Evolutionary conservation across 2,888 invertebrate species (phyloP).

Genomic region (Cerastis leucographa): DNA sequence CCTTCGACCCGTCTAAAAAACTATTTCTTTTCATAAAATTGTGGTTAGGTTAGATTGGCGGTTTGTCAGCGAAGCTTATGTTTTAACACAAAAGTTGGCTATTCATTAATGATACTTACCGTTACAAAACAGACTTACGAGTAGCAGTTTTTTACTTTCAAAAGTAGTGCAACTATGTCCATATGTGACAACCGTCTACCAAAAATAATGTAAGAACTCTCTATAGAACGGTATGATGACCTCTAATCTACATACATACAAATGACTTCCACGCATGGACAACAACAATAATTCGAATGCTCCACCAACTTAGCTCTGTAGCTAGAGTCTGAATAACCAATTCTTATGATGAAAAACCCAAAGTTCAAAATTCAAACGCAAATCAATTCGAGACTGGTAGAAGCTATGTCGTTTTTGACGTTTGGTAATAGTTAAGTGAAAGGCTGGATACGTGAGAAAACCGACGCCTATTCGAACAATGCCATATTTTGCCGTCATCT

Average conservation of each 20-base stretch:
- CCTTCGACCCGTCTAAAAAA: not conserved
- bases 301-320: slow-evolving; percentile 68
- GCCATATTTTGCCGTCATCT: slow-evolving; percentile 88
- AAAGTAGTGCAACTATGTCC: slow-evolving; percentile 79
- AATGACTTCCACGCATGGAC: slow-evolving; percentile 88
- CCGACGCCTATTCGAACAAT: slow-evolving; percentile 88
- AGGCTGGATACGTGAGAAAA: slow-evolving; percentile 89
- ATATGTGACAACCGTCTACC: slow-evolving; percentile 79
- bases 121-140: slow-evolving; percentile 64
- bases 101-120: slow-evolving; percentile 37
- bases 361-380: slow-evolving; percentile 69
- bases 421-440: slow-evolving; percentile 89
- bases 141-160: slow-evolving; percentile 66
- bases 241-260: slow-evolving; percentile 89
- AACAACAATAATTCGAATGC: slow-evolving; percentile 86
- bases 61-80: not conserved
- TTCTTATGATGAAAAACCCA: slow-evolving; percentile 65
- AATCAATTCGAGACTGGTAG: slow-evolving; percentile 37
- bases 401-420: slow-evolving; percentile 69
- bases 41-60: not conserved
- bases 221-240: slow-evolving; percentile 86
- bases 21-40: not conserved
- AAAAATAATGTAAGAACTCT: slow-evolving; percentile 81
- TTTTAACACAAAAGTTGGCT: slow-evolving; percentile 19
- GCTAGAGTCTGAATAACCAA: slow-evolving; percentile 5